These are phyloP conservation scores for Pseudomyrmex sp. DNA, from an alignment of 1,140 invertebrate species.

Conservation along the genomic window DNA sequence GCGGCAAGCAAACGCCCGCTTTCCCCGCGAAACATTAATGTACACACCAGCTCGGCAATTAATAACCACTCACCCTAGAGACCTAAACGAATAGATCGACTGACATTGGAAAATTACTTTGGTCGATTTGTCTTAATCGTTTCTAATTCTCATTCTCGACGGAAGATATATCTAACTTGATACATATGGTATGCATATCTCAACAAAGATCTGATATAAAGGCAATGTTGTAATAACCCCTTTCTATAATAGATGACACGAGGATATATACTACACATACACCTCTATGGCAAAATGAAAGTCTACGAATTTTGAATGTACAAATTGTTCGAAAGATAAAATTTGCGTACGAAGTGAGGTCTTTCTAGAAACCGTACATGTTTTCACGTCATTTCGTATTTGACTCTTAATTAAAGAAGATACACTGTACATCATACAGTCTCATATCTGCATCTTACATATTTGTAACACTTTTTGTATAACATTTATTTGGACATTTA, in stretches of 20 bases:
- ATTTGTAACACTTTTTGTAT: background rate
- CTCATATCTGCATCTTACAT: background rate
- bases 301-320: background rate
- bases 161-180: slow-evolving; percentile 31
- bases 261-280: slow-evolving; percentile 9
- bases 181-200: slow-evolving; percentile 8
- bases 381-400: background rate
- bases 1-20: background rate
- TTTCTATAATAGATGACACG: background rate
- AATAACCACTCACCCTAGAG: slow-evolving; percentile 16
- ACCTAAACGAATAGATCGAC: slow-evolving; percentile 42
- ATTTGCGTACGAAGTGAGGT: slow-evolving; percentile 12
- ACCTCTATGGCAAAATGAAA: slow-evolving; percentile 3
- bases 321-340: slow-evolving; percentile 1
- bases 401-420: slow-evolving; percentile 8
- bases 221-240: slow-evolving; percentile 6
- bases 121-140: slow-evolving; percentile 47
- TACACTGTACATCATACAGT: slow-evolving; percentile 18
- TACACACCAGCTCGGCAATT: slow-evolving; percentile 8
- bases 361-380: background rate
- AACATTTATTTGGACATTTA: slow-evolving; percentile 8
- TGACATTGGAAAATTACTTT: slow-evolving; percentile 41
- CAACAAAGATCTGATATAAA: slow-evolving; percentile 41
- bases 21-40: background rate
- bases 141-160: slow-evolving; percentile 11